Evolutionary conservation across 2,888 invertebrate genomes (phyloP).

Genomic region (Slavum lentiscoides): DNA sequence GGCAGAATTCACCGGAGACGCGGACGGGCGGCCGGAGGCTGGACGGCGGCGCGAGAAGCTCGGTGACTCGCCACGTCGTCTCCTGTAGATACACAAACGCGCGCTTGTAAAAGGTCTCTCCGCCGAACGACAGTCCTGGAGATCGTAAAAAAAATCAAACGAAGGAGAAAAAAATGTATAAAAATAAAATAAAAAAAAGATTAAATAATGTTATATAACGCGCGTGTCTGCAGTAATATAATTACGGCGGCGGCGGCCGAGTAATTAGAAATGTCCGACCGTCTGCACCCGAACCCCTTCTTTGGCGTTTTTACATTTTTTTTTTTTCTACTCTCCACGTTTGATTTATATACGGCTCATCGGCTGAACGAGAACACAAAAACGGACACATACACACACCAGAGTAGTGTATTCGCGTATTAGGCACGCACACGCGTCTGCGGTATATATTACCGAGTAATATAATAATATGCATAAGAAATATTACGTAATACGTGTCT

Average conservation of each 20-base stretch:
- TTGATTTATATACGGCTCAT: constrained; percentile 23
- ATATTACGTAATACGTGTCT: too few species aligned
- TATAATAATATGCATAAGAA: too few species aligned
- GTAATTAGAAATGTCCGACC: constrained; percentile 44
- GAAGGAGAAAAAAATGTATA: not conserved
- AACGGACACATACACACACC: constrained; percentile 17
- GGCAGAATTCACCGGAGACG: not conserved
- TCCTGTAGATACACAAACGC: not conserved
- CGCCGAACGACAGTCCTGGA: constrained; percentile 22
- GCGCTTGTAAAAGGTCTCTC: too few species aligned
- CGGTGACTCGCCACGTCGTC: constrained; percentile 36
- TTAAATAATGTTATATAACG: constrained; percentile 18
- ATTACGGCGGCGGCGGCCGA: not conserved
- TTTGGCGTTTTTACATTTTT: not conserved
- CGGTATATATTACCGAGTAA: too few species aligned
- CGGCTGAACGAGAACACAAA: not conserved
- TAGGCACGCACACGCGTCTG: too few species aligned
- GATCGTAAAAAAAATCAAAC: too few species aligned
- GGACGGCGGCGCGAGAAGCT: not conserved
- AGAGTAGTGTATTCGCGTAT: not conserved
- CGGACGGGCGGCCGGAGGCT: not conserved
- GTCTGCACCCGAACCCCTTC: too few species aligned
- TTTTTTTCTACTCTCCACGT: not conserved
- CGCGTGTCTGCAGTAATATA: not conserved
- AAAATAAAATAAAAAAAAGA: constrained; percentile 18